These are phyloP conservation scores for Stichopus horrens DNA, from an alignment of 53 echinoderm and acorn worm genomes.

Conservation along the genomic window DNA sequence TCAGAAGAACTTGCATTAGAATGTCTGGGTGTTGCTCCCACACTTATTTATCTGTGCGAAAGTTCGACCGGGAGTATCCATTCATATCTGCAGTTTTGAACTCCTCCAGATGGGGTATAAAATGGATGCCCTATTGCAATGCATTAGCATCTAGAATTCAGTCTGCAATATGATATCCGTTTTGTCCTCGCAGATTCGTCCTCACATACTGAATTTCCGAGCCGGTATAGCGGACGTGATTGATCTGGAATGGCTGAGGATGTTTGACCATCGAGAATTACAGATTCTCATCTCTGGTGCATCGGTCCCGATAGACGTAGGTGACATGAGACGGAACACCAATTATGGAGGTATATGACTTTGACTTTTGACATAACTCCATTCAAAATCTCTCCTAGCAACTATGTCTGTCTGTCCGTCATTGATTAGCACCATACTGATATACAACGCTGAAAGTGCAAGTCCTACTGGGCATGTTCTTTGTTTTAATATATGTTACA, in stretches of 20 bases:
- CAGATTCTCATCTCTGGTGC: constrained; percentile 93
- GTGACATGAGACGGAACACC: constrained; percentile 79
- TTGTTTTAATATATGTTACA: too few species aligned
- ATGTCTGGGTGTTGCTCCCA: too few species aligned
- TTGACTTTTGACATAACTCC: neutral
- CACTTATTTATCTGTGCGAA: too few species aligned
- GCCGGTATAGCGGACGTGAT: constrained; percentile 89
- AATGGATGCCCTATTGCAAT: too few species aligned
- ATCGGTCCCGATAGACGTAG: constrained; percentile 83
- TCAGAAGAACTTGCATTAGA: too few species aligned
- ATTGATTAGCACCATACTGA: too few species aligned
- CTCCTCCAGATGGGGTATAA: too few species aligned
- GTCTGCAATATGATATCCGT: neutral
- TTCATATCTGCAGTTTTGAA: too few species aligned
- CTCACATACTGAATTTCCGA: constrained; percentile 89
- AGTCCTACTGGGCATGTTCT: too few species aligned
- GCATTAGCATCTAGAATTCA: too few species aligned
- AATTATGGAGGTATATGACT: constrained; percentile 63
- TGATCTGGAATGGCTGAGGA: constrained; percentile 88
- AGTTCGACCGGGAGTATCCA: too few species aligned
- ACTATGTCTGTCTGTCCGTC: neutral
- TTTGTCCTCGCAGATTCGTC: constrained; percentile 64
- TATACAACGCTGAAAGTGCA: too few species aligned
- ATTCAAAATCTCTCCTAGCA: neutral
- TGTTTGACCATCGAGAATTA: constrained; percentile 94